Evolutionary conservation across 2,113 vertebrate genomes (phyloP), one percentile per base, ranked within the genome.

Genomic region (Ammodytes marinus): DNA sequence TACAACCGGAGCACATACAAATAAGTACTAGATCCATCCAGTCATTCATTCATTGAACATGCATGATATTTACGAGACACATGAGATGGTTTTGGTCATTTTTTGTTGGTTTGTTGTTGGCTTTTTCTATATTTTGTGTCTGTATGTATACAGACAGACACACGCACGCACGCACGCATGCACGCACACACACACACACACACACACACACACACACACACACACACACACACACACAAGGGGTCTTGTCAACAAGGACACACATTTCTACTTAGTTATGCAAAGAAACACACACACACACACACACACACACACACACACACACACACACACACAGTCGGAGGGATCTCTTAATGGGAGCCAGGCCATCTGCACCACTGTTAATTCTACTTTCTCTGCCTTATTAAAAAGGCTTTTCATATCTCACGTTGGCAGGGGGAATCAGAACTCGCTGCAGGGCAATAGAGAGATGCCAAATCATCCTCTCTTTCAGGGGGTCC

Each of bases 311-410:
- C 19, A 45, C 19, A 39, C 15, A 58, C 60, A 12, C 4, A 63
- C 42, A 67, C 54, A 17, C 37, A 73, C 4, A 66, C 47, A 61
- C 55, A 49, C 0, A 52, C 55, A 37, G 4, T 42, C 27, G 40
- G 12, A 79, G 54, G n/a, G 67, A 61, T 65, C 42, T 43, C 60
- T 71, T 57, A 66, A 68, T 61, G 19, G 74, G 37, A 74, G 69
- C 60, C 53, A 60, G 12, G 49, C 82, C 86, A 79, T 73, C 79
- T 85, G 82, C 70, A 58, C 78, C 42, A 6, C 79, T 85, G 79
- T 68, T 79, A 53, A 88, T 64, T 68, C 79, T 80, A 27, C 61
- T 27, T 69, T 57, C 68, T 80, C 59, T 49, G 68, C 42, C 66
- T 66, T 79, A 55, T 75, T 78, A 75, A 80, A 83, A 83, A 74